A percentile compares a stretch with the other conserved stretches of the same genome.
phyloP scores from a whole-genome alignment of 2,797 vertebrate genomes.

The Enteromius thamalakanensis region DNA sequence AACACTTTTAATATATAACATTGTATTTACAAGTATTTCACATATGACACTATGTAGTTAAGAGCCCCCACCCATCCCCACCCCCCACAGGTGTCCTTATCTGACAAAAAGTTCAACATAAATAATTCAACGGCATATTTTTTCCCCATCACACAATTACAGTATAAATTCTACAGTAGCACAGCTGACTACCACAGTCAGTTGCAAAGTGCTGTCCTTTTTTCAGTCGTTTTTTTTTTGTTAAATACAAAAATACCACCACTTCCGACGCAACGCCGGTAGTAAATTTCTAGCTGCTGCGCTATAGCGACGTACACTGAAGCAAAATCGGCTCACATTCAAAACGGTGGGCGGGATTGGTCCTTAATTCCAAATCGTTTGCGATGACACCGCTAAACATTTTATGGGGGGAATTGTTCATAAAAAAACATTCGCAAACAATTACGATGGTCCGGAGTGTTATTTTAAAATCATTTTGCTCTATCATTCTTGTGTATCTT shows the following conservation, averaged over 20 bases:
- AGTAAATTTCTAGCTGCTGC: constrained; percentile 63
- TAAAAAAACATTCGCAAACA: background rate
- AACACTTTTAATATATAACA: constrained; percentile 88
- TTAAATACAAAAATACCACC: constrained; percentile 63
- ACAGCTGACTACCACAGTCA: constrained; percentile 70
- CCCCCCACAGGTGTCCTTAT: constrained; percentile 70
- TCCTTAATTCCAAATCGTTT: constrained; percentile 49
- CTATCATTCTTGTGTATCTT: background rate
- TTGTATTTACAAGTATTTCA: constrained; percentile 87
- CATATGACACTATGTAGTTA: constrained; percentile 83
- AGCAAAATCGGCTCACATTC: constrained; percentile 60
- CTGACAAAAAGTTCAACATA: constrained; percentile 71
- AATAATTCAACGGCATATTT: constrained; percentile 69
- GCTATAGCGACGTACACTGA: constrained; percentile 58
- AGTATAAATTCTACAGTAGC: constrained; percentile 69
- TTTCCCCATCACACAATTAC: constrained; percentile 52
- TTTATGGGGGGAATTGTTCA: background rate
- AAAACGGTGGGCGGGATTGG: constrained; percentile 54
- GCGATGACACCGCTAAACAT: constrained; percentile 25
- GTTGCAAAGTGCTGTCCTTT: constrained; percentile 78
- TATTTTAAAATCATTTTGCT: background rate
- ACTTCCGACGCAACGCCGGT: constrained; percentile 55
- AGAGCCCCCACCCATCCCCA: constrained; percentile 66
- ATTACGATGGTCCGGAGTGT: background rate
- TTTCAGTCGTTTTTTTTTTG: constrained; percentile 19